These are phyloP conservation scores for Myotis brandtii DNA, from an alignment of 2,113 vertebrate genomes.

Conservation along the genomic window DNA sequence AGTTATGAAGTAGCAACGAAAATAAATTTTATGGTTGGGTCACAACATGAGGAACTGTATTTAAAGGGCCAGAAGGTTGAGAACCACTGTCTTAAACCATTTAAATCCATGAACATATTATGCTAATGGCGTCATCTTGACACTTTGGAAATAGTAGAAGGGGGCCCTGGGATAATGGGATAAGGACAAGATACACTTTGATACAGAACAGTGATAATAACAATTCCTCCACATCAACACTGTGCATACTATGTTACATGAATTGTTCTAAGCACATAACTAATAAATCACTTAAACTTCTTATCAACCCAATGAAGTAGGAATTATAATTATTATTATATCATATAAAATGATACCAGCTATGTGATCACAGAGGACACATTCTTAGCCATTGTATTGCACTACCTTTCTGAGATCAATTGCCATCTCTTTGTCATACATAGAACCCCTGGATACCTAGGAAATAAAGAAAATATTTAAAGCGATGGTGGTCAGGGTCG, in stretches of 20 bases:
- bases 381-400: no score
- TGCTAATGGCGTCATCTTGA: background rate
- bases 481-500: background rate
- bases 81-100: background rate
- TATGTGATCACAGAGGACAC: background rate
- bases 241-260: background rate
- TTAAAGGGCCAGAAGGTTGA: no score
- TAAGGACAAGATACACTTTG: background rate
- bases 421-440: background rate
- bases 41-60: no score
- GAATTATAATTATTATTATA: background rate
- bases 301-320: background rate
- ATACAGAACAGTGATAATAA: background rate
- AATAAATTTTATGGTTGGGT: no score
- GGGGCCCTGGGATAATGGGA: background rate
- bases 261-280: background rate
- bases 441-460: background rate
- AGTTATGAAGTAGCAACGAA: no score
- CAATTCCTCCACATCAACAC: background rate
- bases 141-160: constrained; percentile 11
- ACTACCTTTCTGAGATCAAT: background rate
- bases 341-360: background rate
- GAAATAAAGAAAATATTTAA: background rate
- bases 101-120: background rate
- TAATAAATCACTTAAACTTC: background rate